These are phyloP conservation scores for Synanthedon andrenaeformis DNA, from an alignment of 2,888 invertebrate species.

Conservation along the genomic window DNA sequence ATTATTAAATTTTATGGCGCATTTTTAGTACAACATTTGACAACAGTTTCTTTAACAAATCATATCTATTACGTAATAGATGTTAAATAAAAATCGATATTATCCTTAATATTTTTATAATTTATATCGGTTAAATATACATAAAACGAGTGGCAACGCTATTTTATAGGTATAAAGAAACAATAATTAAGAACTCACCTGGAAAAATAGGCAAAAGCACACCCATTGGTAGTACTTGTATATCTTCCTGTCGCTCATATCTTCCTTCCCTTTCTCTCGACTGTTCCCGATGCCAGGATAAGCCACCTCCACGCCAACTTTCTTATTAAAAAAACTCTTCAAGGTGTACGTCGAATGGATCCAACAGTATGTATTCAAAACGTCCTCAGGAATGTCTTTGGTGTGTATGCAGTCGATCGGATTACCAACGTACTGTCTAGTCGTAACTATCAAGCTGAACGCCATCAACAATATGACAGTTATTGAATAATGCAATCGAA, in stretches of 20 bases:
- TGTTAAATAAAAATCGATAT: no score
- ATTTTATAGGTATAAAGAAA: no score
- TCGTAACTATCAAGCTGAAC: conserved; percentile 91
- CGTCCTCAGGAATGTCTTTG: conserved; percentile 91
- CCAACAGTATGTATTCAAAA: conserved; percentile 95
- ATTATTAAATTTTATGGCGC: no score
- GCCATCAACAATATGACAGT: conserved; percentile 90
- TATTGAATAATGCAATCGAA: conserved; percentile 90
- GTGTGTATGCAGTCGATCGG: conserved; percentile 96
- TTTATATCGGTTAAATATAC: no score
- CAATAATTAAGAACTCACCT: conserved; percentile 75
- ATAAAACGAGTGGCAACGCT: no score
- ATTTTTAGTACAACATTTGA: no score
- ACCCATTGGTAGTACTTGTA: conserved; percentile 97
- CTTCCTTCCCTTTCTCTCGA: conserved; percentile 72
- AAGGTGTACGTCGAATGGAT: conserved; percentile 94
- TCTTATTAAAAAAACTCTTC: conserved; percentile 84
- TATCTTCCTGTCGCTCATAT: conserved; percentile 79
- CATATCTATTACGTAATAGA: no score
- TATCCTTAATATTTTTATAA: no score
- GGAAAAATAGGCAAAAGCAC: conserved; percentile 96
- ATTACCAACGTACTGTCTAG: conserved; percentile 93
- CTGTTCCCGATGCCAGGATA: conserved; percentile 86
- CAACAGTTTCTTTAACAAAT: no score
- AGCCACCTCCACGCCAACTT: conserved; percentile 83